These are phyloP conservation scores for Leptopterna dolabrata DNA, from an alignment of 2,888 invertebrate species.

Conservation along the genomic window DNA sequence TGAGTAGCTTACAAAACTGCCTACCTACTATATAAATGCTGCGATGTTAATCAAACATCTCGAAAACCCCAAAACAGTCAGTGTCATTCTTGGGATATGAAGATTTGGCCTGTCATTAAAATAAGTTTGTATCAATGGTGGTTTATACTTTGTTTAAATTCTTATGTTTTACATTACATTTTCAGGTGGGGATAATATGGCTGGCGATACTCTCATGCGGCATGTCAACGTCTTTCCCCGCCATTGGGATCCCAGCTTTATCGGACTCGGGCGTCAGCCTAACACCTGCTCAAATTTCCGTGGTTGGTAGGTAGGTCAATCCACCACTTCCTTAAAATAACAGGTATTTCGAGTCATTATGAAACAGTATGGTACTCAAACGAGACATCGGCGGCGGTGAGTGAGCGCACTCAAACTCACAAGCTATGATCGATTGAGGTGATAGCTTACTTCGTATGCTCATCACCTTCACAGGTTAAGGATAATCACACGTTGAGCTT, in stretches of 20 bases:
- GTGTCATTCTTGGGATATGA: too few relatives aligned
- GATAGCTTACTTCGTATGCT: not conserved
- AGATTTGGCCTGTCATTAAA: too few relatives aligned
- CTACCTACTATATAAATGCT: too few relatives aligned
- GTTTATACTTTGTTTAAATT: too few relatives aligned
- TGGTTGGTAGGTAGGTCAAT: conserved; percentile 35
- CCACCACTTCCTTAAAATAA: not conserved
- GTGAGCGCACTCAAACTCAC: too few relatives aligned
- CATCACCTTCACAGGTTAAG: too few relatives aligned
- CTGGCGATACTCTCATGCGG: conserved; percentile 28
- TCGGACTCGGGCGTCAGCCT: not conserved
- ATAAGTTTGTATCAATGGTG: too few relatives aligned
- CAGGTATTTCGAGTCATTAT: not conserved
- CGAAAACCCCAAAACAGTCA: too few relatives aligned
- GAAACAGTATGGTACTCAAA: not conserved
- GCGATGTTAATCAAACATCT: too few relatives aligned
- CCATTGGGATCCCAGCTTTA: conserved; percentile 28
- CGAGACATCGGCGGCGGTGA: too few relatives aligned
- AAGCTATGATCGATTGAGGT: not conserved
- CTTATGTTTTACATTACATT: not conserved
- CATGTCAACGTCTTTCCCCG: conserved; percentile 28
- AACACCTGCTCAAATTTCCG: conserved; percentile 13
- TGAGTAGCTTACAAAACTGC: too few relatives aligned
- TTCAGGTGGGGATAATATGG: conserved; percentile 17
- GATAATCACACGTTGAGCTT: too few relatives aligned